Evolutionary conservation across 2,888 invertebrate species (phyloP).

Genomic region (Agrotis exclamationis): DNA sequence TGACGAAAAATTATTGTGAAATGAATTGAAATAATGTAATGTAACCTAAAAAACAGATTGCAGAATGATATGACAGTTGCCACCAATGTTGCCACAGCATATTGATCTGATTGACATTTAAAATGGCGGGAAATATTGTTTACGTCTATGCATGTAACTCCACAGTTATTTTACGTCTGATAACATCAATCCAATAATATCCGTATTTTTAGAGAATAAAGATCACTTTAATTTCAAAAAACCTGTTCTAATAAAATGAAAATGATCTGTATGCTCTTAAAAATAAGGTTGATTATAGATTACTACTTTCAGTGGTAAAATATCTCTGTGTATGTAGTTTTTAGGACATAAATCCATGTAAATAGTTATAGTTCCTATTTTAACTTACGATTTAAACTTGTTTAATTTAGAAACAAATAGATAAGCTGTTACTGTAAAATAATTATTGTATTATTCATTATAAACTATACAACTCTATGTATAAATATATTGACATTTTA

Average conservation of each 20-base stretch:
- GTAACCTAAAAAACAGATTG: constrained; percentile 47
- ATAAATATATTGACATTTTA: constrained; percentile 52
- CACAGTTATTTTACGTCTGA: neutral
- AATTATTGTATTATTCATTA: constrained; percentile 46
- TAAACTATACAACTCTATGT: constrained; percentile 22
- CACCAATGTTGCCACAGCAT: constrained; percentile 39
- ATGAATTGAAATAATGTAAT: constrained; percentile 35
- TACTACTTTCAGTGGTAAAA: no score
- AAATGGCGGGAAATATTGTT: constrained; percentile 38
- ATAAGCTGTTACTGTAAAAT: constrained; percentile 40
- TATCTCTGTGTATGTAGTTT: neutral
- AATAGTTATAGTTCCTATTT: constrained; percentile 71
- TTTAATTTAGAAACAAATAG: constrained; percentile 13
- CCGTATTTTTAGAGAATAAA: no score
- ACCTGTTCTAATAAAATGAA: no score
- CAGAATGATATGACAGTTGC: constrained; percentile 47
- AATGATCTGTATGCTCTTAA: no score
- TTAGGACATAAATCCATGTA: constrained; percentile 51
- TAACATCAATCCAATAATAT: neutral
- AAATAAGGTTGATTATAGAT: no score
- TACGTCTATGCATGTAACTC: neutral
- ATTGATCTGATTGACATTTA: constrained; percentile 60
- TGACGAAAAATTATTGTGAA: constrained; percentile 34
- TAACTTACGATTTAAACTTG: constrained; percentile 41
- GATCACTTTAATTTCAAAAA: no score